Base-by-base conservation (phyloP, 2,797 vertebrate species). In the Rhynchotus rufescens region DNA sequence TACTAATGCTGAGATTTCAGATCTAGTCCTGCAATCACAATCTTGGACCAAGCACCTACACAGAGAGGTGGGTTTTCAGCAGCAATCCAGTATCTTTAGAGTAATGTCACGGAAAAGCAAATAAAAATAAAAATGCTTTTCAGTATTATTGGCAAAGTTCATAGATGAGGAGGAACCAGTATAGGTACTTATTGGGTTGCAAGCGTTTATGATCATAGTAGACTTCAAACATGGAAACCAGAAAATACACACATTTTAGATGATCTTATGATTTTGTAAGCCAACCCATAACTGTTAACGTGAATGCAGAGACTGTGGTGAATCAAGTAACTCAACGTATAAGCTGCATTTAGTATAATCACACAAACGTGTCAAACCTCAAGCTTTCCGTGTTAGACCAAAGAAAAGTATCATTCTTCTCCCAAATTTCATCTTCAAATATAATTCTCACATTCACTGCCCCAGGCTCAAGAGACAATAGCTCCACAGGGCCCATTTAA, bases 361-460 rank as follows among this genome's bases (percentile, higher is more conserved):
- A 21, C 26, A 44, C 28, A 51, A 47, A 5, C 19, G 38, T 28
- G 49, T 30, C 76, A 76, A 13, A 57, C 38, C 21, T 20, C 10
- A 44, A n/a, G 64, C 21, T 66, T 21, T 30, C 34, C 23, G 9
- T 10, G 34, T 15, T 1, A 3, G 10, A 3, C 26, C 13, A 34
- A 51, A 78, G 38, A 21, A n/a, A 76, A 7, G 0, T 1, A 3
- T 7, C 5, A 3, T 25, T 61, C 59, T 36, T 34, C 66, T 36
- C 28, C 36, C 47, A 12, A 1, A 19, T 15, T n/a, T 47, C 54
- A 21, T n/a, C 60, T 42, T 2, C 6, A 47, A 45, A 56, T 42
- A 1, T 1, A 16, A 54, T 64, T 66, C 30, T 40, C 6, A 1
- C 0, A 5, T 2, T 61, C 25, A 9, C 2, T 36, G 12, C 20